phyloP scores from a whole-genome alignment of 2,888 invertebrate genomes.

The Drosophila pseudotakahashii region DNA sequence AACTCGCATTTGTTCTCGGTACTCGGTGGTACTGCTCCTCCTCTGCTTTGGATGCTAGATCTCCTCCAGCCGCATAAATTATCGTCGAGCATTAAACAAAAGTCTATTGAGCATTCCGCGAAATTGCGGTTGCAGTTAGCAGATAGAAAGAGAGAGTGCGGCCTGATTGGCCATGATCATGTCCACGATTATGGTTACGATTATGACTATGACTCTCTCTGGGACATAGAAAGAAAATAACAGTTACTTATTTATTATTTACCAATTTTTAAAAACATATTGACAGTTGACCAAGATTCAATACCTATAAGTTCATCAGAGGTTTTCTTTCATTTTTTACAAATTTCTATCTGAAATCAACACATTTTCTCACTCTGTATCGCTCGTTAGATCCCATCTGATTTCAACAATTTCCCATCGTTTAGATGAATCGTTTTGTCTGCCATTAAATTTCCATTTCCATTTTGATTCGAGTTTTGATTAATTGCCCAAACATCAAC shows the following conservation, averaged over 20 bases:
- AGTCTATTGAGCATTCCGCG: slow-evolving; percentile 62
- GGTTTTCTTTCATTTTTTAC: no score
- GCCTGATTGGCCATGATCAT: slow-evolving; percentile 51
- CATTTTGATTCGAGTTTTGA: slow-evolving; percentile 73
- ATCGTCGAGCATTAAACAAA: slow-evolving; percentile 72
- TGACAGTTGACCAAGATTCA: no score
- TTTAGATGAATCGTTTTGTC: slow-evolving; percentile 59
- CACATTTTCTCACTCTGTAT: slow-evolving; percentile 12
- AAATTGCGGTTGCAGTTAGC: slow-evolving; percentile 73
- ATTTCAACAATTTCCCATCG: slow-evolving; percentile 32
- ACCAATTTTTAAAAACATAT: no score
- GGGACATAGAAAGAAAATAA: slow-evolving; percentile 6
- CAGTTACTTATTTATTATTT: no score
- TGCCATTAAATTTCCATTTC: slow-evolving; percentile 77
- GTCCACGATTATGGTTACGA: slow-evolving; percentile 39
- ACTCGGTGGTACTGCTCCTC: slow-evolving; percentile 28
- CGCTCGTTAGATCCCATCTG: slow-evolving; percentile 19
- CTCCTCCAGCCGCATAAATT: slow-evolving; percentile 64
- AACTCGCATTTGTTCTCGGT: slow-evolving; percentile 79
- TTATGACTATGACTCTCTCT: slow-evolving; percentile 22
- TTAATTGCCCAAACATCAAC: slow-evolving; percentile 68
- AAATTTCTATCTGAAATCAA: no score
- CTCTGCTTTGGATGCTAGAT: neutral
- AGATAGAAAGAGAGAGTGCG: slow-evolving; percentile 72
- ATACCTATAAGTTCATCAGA: no score